Conservation (phyloP, 2,113 vertebrate species). For the Steatornis caripensis region DNA sequence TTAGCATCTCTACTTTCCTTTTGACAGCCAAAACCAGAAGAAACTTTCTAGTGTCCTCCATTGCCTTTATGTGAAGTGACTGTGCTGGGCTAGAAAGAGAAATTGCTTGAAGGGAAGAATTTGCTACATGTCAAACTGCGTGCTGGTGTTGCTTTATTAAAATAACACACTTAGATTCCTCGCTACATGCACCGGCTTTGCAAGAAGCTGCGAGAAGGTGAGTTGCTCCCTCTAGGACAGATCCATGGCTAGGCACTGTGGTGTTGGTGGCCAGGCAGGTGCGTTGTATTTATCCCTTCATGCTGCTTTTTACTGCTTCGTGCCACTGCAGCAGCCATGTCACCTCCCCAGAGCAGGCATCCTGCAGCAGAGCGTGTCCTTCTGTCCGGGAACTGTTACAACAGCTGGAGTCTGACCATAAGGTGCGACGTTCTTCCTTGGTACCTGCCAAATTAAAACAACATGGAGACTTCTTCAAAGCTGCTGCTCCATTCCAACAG, state of each 20-base stretch:
- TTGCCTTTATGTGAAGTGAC: background rate
- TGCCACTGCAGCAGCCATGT: background rate
- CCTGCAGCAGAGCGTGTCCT: fast-evolving
- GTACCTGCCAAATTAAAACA: background rate
- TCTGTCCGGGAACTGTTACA: background rate
- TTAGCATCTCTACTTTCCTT: background rate
- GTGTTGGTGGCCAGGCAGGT: background rate
- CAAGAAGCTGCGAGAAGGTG: background rate
- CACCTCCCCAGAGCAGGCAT: background rate
- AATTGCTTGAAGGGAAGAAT: background rate
- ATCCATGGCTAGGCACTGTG: fast-evolving
- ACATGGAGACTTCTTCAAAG: background rate
- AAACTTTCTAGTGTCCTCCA: background rate
- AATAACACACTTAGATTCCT: background rate
- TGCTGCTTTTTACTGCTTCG: background rate
- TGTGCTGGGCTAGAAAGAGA: background rate
- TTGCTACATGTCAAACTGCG: background rate
- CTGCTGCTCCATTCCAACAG: background rate
- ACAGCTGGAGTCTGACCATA: background rate
- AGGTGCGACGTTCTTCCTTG: background rate
- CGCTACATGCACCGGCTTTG: background rate
- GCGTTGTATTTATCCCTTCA: background rate
- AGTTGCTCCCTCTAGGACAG: background rate
- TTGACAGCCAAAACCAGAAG: background rate
- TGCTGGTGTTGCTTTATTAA: background rate